Evolutionary conservation across 2,113 vertebrate species (phyloP).

Genomic region (Bufo bufo): DNA sequence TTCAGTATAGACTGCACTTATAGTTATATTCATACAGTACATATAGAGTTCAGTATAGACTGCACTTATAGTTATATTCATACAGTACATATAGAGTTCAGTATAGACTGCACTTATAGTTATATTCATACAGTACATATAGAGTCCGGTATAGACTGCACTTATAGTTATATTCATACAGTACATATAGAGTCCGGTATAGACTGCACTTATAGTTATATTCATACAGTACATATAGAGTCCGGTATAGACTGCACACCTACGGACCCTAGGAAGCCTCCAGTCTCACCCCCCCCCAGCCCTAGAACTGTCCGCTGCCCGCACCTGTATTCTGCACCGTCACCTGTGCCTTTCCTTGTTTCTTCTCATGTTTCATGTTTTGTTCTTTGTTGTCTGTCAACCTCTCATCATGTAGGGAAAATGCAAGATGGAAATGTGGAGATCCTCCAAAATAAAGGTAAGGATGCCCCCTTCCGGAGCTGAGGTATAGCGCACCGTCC

Average conservation of each 20-base stretch:
- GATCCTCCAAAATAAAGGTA: conserved; percentile 99
- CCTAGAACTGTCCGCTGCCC: background rate
- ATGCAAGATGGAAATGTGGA: conserved; percentile 99
- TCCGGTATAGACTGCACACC: background rate
- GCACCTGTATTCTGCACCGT: background rate
- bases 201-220: too few relatives aligned
- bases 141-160: too few relatives aligned
- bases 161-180: too few relatives aligned
- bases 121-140: too few relatives aligned
- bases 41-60: too few relatives aligned
- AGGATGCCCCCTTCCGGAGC: conserved; percentile 55
- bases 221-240: too few relatives aligned
- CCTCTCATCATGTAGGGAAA: conserved; percentile 98
- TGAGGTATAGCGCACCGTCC: background rate
- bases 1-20: too few relatives aligned
- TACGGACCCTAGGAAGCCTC: background rate
- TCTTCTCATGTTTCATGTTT: conserved; percentile 85
- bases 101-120: too few relatives aligned
- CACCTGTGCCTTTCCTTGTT: conserved; percentile 81
- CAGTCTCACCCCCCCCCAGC: background rate
- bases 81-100: too few relatives aligned
- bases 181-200: too few relatives aligned
- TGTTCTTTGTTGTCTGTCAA: conserved; percentile 92
- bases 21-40: too few relatives aligned
- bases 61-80: too few relatives aligned